Evolutionary conservation across 2,113 vertebrate genomes (phyloP), one percentile per base, ranked within the genome.

Genomic region (Cranoglanis bouderius): DNA sequence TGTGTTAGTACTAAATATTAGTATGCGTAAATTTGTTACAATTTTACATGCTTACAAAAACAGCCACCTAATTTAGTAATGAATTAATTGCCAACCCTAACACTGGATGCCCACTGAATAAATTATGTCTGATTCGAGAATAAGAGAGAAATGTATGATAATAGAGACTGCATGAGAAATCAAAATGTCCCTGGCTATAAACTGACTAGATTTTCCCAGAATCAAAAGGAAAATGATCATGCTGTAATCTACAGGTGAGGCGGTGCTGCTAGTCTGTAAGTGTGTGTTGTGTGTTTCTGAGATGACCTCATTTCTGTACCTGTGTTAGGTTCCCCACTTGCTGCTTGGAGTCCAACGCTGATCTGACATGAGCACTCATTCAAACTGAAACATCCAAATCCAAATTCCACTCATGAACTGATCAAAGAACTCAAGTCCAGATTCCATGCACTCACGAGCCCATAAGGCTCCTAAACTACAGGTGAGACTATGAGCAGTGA

Each of bases 341-440:
- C 92, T 93, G 92, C 93, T 92, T 93, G 94, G 94, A 94, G 94
- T 95, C 96, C 95, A 96, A 94, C 92, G 93, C 94, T 95, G 93
- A 91, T 90, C 77, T 93, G 88, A 87, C 91, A 92, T 81, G 75
- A 90, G 92, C 87, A 91, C 86, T 94, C 92, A 85, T 85, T 82
- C 85, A 81, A 59, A 59, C 38, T 21, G 10, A 40, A 46, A 65
- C 8, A n/a, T 85, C 72, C 75, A 63, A 38, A 87, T 21, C 26
- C 38, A 19, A 51, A 63, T 61, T 53, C 92, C 86, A 87, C 82
- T 84, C 86, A 86, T 84, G 90, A 90, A 92, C 90, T 65, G 51
- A 57, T 55, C 5, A 8, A 53, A 85, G 85, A 72, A 43, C n/a
- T 9, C 2, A 43, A 46, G 29, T 86, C 70, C 53, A 77, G 32